Conservation (phyloP, 1,140 invertebrate species). For the Dolichoris vasculosae region DNA sequence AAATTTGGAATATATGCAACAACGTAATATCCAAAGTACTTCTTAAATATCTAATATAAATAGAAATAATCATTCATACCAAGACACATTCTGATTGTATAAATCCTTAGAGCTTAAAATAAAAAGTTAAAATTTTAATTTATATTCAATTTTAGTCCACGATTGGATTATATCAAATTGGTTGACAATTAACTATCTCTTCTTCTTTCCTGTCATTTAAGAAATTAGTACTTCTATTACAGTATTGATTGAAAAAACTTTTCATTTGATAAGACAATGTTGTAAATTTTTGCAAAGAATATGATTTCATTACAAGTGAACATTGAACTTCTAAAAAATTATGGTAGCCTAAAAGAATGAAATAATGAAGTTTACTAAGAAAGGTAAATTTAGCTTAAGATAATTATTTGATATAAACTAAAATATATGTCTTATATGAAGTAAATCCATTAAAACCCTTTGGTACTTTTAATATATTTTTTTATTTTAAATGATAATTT, state of each 20-base stretch:
- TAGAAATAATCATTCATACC: too few relatives aligned
- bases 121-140: neutral
- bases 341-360: neutral
- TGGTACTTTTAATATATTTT: neutral
- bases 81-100: too few relatives aligned
- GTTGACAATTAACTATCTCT: constrained; percentile 39
- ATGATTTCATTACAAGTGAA: constrained; percentile 1
- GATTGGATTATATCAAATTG: neutral
- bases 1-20: too few relatives aligned
- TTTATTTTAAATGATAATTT: neutral
- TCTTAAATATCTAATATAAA: too few relatives aligned
- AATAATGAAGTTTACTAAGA: constrained; percentile 15
- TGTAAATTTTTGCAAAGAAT: neutral
- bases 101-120: too few relatives aligned
- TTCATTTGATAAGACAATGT: constrained; percentile 37
- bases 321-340: neutral
- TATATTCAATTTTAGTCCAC: constrained; percentile 9
- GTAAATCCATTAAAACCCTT: neutral
- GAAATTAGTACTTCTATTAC: constrained; percentile 51
- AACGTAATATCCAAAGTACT: too few relatives aligned
- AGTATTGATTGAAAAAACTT: constrained; percentile 55
- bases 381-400: too few relatives aligned
- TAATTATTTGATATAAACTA: constrained; percentile 20
- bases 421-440: neutral
- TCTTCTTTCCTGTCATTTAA: constrained; percentile 21